Evolutionary conservation across 2,888 invertebrate species (phyloP), one percentile per base, ranked within the genome.

Genomic region (Temnothorax ravouxi): DNA sequence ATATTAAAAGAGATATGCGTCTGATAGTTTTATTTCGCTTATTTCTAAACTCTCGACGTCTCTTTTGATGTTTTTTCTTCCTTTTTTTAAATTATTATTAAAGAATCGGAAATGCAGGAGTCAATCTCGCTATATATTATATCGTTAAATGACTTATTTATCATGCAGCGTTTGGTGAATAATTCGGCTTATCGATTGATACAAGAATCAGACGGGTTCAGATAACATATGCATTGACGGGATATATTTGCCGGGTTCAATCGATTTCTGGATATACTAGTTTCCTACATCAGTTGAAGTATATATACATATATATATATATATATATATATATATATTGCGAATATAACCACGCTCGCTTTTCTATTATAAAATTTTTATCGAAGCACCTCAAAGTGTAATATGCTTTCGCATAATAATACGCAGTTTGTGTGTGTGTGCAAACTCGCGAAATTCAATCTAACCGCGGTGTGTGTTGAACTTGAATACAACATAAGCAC

Each of bases 71-170:
- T 9, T 21, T n/a, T 52, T n/a, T 52, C 8, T 15, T 15, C 15
- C 29, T 4, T 15, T 29, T 29, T 29, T 29, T 2, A 25, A 25
- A 13, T 34, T 54, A 9, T 34, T 11, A 44, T 11, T 41, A 38
- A 79, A 69, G 11, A 54, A 34, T 34, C 44, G 79, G 44, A 79
- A 71, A 2, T 71, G 47, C 25, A 38, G 38, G 18, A 79, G 69
- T 59, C 47, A 47, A 80, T 71, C 47, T 25, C 3, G 25, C 25
- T 61, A n/a, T n/a, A n/a, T n/a, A n/a, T n/a, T n/a, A n/a, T n/a
- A 61, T 72, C 59, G 38, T 38, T 61, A 72, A 61, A 50, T 25
- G 72, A 71, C n/a, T 71, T 61, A 72, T 72, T 72, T 72, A 80
- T 79, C 47, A 18, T 69, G 21, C 56, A 59, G 50, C n/a, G 25